Percentiles rank a stretch among this genome's conserved stretches.
Conservation (phyloP, 2,113 vertebrate species). For the Astur gentilis region DNA sequence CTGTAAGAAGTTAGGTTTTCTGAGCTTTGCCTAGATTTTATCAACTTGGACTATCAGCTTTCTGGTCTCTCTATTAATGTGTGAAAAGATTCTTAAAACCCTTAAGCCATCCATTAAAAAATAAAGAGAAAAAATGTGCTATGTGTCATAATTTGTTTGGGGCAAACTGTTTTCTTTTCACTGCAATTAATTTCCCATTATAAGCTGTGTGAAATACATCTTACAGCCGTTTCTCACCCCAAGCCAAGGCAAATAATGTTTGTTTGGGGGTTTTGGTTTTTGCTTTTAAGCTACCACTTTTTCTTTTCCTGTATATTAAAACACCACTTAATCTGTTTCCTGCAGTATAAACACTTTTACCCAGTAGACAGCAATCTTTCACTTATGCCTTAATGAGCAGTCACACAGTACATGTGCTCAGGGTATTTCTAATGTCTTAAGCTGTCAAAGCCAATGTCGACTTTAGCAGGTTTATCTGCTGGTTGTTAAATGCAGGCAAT, state of each 20-base stretch:
- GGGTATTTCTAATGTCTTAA: neutral
- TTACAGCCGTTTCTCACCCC: neutral
- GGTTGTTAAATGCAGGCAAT: neutral
- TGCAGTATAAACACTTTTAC: conserved; percentile 25
- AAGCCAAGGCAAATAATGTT: neutral
- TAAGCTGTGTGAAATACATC: neutral
- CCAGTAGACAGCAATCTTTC: neutral
- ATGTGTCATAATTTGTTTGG: neutral
- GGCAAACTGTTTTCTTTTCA: neutral
- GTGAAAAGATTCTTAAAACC: neutral
- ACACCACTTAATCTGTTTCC: conserved; percentile 31
- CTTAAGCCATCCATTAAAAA: neutral
- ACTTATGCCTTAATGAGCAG: neutral
- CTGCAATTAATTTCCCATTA: neutral
- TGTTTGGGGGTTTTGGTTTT: neutral
- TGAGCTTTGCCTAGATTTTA: neutral
- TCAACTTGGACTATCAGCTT: neutral
- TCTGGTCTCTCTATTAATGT: neutral
- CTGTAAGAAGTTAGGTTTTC: neutral
- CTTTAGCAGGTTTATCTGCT: neutral
- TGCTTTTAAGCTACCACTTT: neutral
- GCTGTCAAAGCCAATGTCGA: neutral
- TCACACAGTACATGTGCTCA: neutral
- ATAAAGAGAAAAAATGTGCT: neutral
- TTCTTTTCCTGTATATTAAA: conserved; percentile 27